Evolutionary conservation across 2,113 vertebrate genomes (phyloP).

Genomic region (Capreolus pygargus): DNA sequence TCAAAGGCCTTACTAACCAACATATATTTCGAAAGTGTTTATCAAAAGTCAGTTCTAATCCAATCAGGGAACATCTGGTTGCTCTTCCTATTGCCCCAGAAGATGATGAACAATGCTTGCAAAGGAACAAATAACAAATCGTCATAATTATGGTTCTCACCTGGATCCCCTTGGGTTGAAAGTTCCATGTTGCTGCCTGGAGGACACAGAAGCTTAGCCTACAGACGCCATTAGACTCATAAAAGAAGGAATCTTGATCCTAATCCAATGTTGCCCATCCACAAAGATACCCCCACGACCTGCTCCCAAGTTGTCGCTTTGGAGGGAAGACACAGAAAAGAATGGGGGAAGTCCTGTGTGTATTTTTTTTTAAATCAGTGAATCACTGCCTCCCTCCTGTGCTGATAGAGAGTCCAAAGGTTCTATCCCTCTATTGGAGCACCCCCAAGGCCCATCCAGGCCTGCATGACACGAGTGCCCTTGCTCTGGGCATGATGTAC

Average conservation of each 20-base stretch:
- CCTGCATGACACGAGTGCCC: neutral
- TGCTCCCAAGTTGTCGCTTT: neutral
- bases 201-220: neutral
- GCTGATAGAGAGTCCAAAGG: slow-evolving; percentile 71
- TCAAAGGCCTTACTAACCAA: neutral
- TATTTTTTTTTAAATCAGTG: slow-evolving; percentile 44
- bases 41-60: neutral
- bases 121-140: neutral
- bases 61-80: slow-evolving; percentile 9
- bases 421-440: slow-evolving; percentile 59
- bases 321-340: slow-evolving; percentile 34
- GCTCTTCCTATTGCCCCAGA: neutral
- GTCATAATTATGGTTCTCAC: slow-evolving; percentile 25
- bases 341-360: neutral
- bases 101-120: neutral
- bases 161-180: slow-evolving; percentile 20
- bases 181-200: slow-evolving; percentile 31
- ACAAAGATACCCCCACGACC: neutral
- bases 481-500: slow-evolving; percentile 47
- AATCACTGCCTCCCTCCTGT: slow-evolving; percentile 49
- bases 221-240: neutral
- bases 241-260: slow-evolving; percentile 18
- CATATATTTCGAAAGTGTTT: neutral
- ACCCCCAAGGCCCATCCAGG: slow-evolving; percentile 34
- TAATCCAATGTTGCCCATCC: neutral